Conservation (phyloP, 2,113 vertebrate genomes). For the Anhinga anhinga region DNA sequence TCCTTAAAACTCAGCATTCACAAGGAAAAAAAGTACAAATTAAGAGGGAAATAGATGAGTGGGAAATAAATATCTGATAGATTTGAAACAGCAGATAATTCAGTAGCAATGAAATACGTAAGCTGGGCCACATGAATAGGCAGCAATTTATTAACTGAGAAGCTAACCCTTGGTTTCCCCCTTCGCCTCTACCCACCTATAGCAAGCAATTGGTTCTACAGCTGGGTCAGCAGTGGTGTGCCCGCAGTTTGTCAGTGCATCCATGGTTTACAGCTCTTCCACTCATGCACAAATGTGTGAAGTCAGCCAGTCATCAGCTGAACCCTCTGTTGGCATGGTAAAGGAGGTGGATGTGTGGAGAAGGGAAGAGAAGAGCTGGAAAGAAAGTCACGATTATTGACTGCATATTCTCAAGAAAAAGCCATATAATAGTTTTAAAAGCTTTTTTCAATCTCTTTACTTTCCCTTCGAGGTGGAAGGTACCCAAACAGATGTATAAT, state of each 20-base stretch:
- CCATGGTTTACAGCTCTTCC: background rate
- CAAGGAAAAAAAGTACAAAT: background rate
- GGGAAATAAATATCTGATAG: background rate
- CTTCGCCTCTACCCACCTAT: background rate
- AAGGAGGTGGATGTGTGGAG: background rate
- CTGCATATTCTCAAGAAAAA: background rate
- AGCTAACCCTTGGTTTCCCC: background rate
- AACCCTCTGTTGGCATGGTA: background rate
- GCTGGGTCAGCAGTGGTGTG: background rate
- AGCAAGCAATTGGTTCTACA: background rate
- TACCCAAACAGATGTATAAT: background rate
- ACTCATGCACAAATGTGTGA: background rate
- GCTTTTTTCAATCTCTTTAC: background rate
- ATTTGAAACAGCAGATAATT: background rate
- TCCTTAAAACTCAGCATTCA: background rate
- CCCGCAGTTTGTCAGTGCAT: background rate
- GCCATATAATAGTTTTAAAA: background rate
- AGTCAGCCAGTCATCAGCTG: background rate
- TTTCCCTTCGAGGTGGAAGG: background rate
- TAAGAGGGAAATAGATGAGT: background rate
- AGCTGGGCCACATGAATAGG: background rate
- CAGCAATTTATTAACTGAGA: background rate
- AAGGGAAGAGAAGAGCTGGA: background rate
- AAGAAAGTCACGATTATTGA: background rate
- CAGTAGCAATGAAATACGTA: background rate